Conservation (phyloP, 2,888 invertebrate genomes). For the Amiota mariae region DNA sequence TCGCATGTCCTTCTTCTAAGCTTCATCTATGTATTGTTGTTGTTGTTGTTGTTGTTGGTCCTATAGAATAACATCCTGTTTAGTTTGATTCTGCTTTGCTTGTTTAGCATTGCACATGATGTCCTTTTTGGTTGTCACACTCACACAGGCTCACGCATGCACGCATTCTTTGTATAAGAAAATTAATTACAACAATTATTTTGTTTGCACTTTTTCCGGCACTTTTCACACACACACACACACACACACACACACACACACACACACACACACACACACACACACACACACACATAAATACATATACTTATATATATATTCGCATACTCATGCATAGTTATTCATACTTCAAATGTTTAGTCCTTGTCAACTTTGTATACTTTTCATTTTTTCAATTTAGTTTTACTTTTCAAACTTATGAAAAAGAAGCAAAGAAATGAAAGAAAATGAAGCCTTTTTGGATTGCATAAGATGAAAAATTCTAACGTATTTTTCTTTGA, state of each 20-base stretch:
- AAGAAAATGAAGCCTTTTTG: slow-evolving; percentile 12
- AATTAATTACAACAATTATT: slow-evolving; percentile 50
- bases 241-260: background rate
- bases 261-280: slow-evolving; percentile 3
- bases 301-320: background rate
- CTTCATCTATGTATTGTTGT: slow-evolving; percentile 2
- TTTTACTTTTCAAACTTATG: slow-evolving; percentile 1
- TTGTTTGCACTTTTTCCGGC: slow-evolving; percentile 29
- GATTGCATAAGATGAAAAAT: slow-evolving; percentile 28
- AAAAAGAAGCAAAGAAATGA: no score
- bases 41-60: background rate
- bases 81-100: slow-evolving; percentile 38
- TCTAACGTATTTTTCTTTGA: slow-evolving; percentile 53
- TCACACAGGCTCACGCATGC: slow-evolving; percentile 17
- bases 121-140: slow-evolving; percentile 27
- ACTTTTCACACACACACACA: background rate
- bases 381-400: background rate
- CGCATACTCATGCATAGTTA: background rate
- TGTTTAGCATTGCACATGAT: slow-evolving; percentile 35
- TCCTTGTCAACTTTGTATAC: no score
- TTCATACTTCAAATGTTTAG: no score
- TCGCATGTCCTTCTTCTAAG: slow-evolving; percentile 27
- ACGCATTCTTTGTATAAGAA: slow-evolving; percentile 16
- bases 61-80: slow-evolving; percentile 35
- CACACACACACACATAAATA: background rate